A percentile compares a stretch with the other conserved stretches of the same genome.
These are phyloP conservation scores for Anguilla japonica DNA, from an alignment of 2,113 vertebrate species.

Conservation along the genomic window DNA sequence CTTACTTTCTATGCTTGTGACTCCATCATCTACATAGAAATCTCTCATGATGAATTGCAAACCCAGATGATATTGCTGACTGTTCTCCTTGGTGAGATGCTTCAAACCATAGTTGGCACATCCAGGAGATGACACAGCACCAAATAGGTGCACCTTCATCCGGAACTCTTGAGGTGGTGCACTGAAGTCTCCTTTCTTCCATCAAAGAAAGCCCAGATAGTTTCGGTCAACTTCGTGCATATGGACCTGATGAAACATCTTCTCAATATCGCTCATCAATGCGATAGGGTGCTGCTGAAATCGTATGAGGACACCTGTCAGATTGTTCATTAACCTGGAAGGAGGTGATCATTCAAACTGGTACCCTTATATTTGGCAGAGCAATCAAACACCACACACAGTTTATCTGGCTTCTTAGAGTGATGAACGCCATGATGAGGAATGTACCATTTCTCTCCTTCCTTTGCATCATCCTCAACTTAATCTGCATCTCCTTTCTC, in stretches of 20 bases:
- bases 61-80: background rate
- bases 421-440: too few relatives aligned
- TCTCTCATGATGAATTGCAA: background rate
- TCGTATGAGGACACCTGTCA: too few relatives aligned
- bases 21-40: background rate
- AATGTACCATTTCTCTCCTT: too few relatives aligned
- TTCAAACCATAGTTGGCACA: background rate
- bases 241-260: background rate
- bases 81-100: background rate
- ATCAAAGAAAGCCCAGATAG: background rate
- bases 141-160: background rate
- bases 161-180: background rate
- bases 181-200: background rate
- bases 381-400: too few relatives aligned
- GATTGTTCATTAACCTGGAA: too few relatives aligned
- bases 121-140: background rate
- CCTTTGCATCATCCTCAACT: too few relatives aligned
- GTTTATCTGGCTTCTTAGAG: too few relatives aligned
- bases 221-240: background rate
- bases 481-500: too few relatives aligned
- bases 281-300: too few relatives aligned
- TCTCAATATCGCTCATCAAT: too few relatives aligned
- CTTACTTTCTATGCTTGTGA: background rate
- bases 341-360: too few relatives aligned
- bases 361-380: too few relatives aligned